phyloP scores from a whole-genome alignment of 2,888 invertebrate species.

The Nipponacmea schrenckii region DNA sequence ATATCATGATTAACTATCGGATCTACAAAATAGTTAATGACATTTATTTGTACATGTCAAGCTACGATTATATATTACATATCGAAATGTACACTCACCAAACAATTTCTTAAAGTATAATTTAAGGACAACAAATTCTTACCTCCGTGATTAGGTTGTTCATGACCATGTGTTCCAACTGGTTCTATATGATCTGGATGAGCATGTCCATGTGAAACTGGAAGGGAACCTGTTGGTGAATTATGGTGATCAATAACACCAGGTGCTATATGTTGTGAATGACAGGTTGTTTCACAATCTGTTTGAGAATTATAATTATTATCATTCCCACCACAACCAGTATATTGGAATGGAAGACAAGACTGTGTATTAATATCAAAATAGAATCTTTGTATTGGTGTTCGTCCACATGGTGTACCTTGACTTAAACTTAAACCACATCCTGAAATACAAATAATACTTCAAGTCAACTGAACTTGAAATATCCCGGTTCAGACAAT shows the following conservation, averaged over 20 bases:
- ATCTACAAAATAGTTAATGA: too few relatives aligned
- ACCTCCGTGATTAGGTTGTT: too few relatives aligned
- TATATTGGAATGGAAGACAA: not conserved
- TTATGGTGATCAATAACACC: slow-evolving; percentile 3
- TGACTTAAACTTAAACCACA: not conserved
- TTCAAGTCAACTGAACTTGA: too few relatives aligned
- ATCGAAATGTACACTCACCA: too few relatives aligned
- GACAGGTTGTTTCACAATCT: not conserved
- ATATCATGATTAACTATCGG: too few relatives aligned
- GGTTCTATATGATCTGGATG: not conserved
- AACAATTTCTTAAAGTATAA: too few relatives aligned
- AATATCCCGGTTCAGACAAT: too few relatives aligned
- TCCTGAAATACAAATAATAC: not conserved
- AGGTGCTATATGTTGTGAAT: not conserved
- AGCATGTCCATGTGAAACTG: not conserved
- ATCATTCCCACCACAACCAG: not conserved
- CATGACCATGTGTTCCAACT: not conserved
- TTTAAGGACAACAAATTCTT: too few relatives aligned
- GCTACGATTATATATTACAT: too few relatives aligned
- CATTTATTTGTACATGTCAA: too few relatives aligned
- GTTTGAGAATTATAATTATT: not conserved
- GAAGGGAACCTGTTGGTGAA: not conserved
- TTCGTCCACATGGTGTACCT: slow-evolving; percentile 1
- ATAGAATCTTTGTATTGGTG: not conserved
- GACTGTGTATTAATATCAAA: not conserved